These are phyloP conservation scores for Brenthis ino DNA, from an alignment of 2,888 invertebrate species.

Conservation along the genomic window DNA sequence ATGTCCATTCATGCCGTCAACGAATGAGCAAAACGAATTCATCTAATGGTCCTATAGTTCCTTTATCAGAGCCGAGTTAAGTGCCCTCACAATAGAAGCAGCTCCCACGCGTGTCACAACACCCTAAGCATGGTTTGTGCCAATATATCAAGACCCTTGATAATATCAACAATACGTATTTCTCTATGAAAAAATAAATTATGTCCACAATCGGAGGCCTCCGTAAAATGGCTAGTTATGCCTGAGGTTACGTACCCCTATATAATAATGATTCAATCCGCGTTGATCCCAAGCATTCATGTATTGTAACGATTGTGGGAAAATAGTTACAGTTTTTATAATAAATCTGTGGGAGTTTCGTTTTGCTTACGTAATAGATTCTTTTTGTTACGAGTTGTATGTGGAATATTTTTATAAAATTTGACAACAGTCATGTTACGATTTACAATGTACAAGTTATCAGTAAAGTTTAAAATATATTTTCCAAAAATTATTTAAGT, in stretches of 20 bases:
- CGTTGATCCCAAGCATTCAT: constrained; percentile 69
- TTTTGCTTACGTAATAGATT: constrained; percentile 61
- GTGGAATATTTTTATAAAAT: constrained; percentile 40
- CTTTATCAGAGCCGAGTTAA: constrained; percentile 76
- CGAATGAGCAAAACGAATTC: constrained; percentile 80
- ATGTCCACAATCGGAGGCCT: constrained; percentile 45
- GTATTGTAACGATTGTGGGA: constrained; percentile 74
- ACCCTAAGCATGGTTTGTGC: constrained; percentile 61
- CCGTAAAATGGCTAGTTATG: constrained; percentile 49
- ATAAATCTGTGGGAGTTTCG: constrained; percentile 78
- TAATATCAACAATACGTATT: constrained; percentile 15
- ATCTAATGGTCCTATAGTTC: constrained; percentile 77
- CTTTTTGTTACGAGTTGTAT: constrained; percentile 52
- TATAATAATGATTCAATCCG: constrained; percentile 67
- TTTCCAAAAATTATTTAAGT: neutral
- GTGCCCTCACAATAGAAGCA: constrained; percentile 74
- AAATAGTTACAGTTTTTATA: constrained; percentile 74
- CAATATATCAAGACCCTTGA: constrained; percentile 41
- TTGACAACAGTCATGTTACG: neutral
- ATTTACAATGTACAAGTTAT: neutral
- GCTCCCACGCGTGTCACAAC: constrained; percentile 81
- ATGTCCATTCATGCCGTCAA: constrained; percentile 73
- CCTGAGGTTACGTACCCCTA: constrained; percentile 57
- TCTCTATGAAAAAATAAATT: constrained; percentile 8
- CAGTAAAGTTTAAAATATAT: neutral